These are phyloP conservation scores for Eristalis arbustorum DNA, from an alignment of 2,888 invertebrate genomes.

Conservation along the genomic window DNA sequence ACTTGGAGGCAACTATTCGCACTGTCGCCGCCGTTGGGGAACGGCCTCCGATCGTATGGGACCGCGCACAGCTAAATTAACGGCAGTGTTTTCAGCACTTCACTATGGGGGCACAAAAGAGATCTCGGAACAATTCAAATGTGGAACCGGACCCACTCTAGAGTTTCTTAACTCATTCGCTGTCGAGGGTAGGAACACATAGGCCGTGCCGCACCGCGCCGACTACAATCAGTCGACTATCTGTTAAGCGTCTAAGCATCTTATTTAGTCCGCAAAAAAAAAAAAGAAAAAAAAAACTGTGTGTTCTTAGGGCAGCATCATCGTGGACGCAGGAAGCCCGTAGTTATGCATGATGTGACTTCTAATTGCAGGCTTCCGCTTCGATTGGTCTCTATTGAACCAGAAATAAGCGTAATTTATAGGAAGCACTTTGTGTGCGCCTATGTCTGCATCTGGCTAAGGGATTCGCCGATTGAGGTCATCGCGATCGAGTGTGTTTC, in stretches of 20 bases:
- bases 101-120: slow-evolving; percentile 42
- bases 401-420: slow-evolving; percentile 61
- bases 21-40: background rate
- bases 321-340: slow-evolving; percentile 56
- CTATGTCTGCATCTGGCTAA: slow-evolving; percentile 46
- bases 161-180: slow-evolving; percentile 53
- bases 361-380: slow-evolving; percentile 69
- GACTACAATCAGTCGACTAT: slow-evolving; percentile 31
- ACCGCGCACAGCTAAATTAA: slow-evolving; percentile 34
- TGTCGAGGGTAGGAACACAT: too few species aligned
- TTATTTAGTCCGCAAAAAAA: slow-evolving; percentile 31
- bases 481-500: slow-evolving; percentile 10
- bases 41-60: background rate
- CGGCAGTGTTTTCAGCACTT: slow-evolving; percentile 54
- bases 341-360: slow-evolving; percentile 68
- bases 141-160: slow-evolving; percentile 41
- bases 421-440: slow-evolving; percentile 6
- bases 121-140: slow-evolving; percentile 35
- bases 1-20: slow-evolving; percentile 11
- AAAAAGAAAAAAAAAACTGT: too few species aligned
- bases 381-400: slow-evolving; percentile 71
- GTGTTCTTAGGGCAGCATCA: slow-evolving; percentile 17
- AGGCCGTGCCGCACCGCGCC: too few species aligned
- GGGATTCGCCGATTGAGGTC: slow-evolving; percentile 54
- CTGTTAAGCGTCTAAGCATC: slow-evolving; percentile 49